These are phyloP conservation scores for Cyphomyrus plagiostoma DNA, from an alignment of 2,113 vertebrate species.

Conservation along the genomic window DNA sequence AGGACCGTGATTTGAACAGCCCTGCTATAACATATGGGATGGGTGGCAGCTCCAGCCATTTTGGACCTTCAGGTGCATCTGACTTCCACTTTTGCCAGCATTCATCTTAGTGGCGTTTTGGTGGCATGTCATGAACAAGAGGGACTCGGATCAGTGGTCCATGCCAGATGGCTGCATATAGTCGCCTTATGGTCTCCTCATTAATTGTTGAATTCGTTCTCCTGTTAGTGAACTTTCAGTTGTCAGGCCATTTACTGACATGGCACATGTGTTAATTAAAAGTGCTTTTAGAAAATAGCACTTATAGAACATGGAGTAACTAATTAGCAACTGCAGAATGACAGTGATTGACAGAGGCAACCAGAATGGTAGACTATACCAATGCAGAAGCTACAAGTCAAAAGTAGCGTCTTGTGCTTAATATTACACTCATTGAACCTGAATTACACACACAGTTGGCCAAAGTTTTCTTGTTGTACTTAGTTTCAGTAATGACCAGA, in stretches of 20 bases:
- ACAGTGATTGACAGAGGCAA: not conserved
- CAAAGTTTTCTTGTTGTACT: not conserved
- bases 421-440: not conserved
- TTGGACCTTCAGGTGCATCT: not conserved
- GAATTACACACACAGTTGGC: not conserved
- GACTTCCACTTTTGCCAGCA: not conserved
- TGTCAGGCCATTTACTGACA: not conserved
- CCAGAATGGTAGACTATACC: not conserved
- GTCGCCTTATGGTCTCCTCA: not conserved
- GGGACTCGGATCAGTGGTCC: not conserved
- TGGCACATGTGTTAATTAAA: not conserved
- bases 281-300: slow-evolving; percentile 1
- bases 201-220: not conserved
- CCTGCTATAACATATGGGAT: not conserved
- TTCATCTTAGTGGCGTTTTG: not conserved
- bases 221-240: not conserved
- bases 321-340: not conserved
- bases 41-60: not conserved
- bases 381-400: not conserved
- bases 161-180: not conserved
- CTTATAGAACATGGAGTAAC: not conserved
- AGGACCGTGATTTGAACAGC: not conserved
- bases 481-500: not conserved
- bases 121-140: not conserved
- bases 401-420: not conserved